Conservation (phyloP, 2,888 invertebrate genomes). For the Aphodius sticticus region DNA sequence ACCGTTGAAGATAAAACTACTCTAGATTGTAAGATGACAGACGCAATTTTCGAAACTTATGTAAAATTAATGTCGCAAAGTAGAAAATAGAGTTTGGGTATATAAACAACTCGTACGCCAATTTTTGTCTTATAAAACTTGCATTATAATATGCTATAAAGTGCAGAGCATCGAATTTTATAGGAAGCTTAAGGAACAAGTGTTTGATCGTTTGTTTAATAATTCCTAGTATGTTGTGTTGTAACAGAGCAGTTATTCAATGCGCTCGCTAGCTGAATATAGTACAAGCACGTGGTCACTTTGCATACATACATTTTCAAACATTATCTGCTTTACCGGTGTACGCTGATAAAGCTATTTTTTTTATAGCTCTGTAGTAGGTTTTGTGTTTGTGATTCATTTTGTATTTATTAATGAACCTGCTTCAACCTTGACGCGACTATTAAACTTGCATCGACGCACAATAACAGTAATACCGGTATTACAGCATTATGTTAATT, state of each 20-base stretch:
- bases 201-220: no score
- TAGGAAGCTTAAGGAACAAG: no score
- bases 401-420: background rate
- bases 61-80: no score
- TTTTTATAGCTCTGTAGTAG: background rate
- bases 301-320: background rate
- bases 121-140: no score
- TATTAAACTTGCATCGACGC: background rate
- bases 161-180: no score
- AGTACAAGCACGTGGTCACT: background rate
- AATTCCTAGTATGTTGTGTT: no score
- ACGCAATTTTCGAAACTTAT: no score
- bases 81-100: no score
- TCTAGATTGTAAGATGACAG: no score
- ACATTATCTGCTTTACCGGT: background rate
- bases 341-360: background rate
- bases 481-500: background rate
- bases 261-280: background rate
- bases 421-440: background rate
- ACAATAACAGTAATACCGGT: background rate
- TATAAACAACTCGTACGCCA: no score
- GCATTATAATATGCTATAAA: no score
- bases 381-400: background rate
- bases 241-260: background rate
- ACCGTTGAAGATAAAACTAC: no score